Conservation (phyloP, 37 sponge, comb jelly and placozoan genomes). For the Halichondria panicea region DNA sequence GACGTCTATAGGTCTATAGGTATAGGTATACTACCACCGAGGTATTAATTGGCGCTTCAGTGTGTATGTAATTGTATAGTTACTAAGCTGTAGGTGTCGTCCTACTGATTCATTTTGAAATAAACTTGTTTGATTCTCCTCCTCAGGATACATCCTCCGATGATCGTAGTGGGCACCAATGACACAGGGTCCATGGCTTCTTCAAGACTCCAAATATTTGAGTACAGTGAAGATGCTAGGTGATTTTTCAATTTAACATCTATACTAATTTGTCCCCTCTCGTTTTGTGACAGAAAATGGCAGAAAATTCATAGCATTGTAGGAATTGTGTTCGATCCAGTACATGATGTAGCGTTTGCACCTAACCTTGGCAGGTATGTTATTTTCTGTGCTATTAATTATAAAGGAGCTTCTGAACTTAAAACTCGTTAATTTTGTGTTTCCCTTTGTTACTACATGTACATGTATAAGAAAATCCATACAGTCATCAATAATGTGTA, state of each 20-base stretch:
- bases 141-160: constrained; percentile 69
- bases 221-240: constrained; percentile 66
- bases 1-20: too few species aligned
- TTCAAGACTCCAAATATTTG: constrained; percentile 71
- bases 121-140: not conserved
- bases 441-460: too few species aligned
- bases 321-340: constrained; percentile 72
- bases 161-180: constrained; percentile 91
- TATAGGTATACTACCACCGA: too few species aligned
- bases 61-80: too few species aligned
- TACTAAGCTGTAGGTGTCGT: too few species aligned
- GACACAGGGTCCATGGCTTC: constrained; percentile 40
- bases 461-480: too few species aligned
- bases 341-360: constrained; percentile 94
- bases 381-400: not conserved
- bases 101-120: too few species aligned
- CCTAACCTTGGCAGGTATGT: constrained; percentile 90
- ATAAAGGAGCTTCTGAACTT: not conserved
- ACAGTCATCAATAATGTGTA: too few species aligned
- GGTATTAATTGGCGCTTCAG: too few species aligned
- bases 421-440: not conserved
- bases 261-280: too few species aligned
- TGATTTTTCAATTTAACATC: constrained; percentile 3
- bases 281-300: constrained; percentile 65
- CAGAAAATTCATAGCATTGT: constrained; percentile 76